Evolutionary conservation across 1,140 invertebrate genomes (phyloP).

Genomic region (Cotesia vestalis): DNA sequence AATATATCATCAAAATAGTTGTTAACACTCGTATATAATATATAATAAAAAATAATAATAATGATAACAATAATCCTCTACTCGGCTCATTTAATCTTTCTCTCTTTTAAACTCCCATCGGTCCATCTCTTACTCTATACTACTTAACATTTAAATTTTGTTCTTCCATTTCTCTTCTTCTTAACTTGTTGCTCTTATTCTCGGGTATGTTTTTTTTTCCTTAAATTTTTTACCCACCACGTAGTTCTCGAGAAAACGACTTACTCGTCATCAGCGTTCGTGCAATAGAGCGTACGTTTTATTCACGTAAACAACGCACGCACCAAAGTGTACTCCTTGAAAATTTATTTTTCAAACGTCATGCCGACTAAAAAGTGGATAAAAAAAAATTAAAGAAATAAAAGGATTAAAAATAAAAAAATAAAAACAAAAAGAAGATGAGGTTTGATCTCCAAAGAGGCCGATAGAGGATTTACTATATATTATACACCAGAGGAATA

Average conservation of each 20-base stretch:
- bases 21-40: too few relatives aligned
- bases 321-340: neutral
- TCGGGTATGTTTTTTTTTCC: neutral
- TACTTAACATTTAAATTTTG: too few relatives aligned
- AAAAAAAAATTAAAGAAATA: too few relatives aligned
- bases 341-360: constrained; percentile 31
- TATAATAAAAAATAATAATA: too few relatives aligned
- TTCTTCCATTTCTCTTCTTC: too few relatives aligned
- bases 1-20: too few relatives aligned
- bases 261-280: neutral
- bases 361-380: neutral
- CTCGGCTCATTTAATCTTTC: too few relatives aligned
- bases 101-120: too few relatives aligned
- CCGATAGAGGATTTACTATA: neutral
- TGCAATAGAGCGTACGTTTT: constrained; percentile 15
- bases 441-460: constrained; percentile 1
- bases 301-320: constrained; percentile 21
- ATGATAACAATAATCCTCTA: too few relatives aligned
- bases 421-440: neutral
- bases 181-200: neutral
- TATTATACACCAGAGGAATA: neutral
- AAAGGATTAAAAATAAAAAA: too few relatives aligned
- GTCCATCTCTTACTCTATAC: too few relatives aligned
- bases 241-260: constrained; percentile 19
- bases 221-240: constrained; percentile 5